Evolutionary conservation across 2,888 invertebrate genomes (phyloP).

Genomic region (Chironomus riparius): DNA sequence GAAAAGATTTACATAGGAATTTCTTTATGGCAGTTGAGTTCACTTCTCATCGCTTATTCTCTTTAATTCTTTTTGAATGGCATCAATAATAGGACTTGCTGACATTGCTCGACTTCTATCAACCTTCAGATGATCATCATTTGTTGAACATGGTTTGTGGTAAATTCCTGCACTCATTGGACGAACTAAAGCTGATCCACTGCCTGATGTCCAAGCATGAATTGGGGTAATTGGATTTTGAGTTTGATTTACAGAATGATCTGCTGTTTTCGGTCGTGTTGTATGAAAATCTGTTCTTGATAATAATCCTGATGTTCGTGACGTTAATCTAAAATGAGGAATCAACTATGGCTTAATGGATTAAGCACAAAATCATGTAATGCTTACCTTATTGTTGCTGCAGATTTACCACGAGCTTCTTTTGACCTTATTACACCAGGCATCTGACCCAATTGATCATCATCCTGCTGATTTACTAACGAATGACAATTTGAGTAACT

Average conservation of each 20-base stretch:
- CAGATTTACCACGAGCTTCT: constrained; percentile 41
- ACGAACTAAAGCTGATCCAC: constrained; percentile 35
- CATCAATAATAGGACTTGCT: constrained; percentile 72
- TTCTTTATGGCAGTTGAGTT: constrained; percentile 19
- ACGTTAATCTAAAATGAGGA: constrained; percentile 9
- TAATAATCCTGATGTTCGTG: constrained; percentile 14
- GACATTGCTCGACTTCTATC: constrained; percentile 57
- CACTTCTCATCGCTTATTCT: constrained; percentile 34
- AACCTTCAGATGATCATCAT: constrained; percentile 48
- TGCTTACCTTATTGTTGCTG: constrained; percentile 36
- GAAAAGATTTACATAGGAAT: background rate
- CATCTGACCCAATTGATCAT: constrained; percentile 31
- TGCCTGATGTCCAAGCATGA: constrained; percentile 42
- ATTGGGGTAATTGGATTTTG: constrained; percentile 42
- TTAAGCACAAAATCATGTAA: too few species aligned
- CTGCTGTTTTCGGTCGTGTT: constrained; percentile 40
- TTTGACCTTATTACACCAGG: constrained; percentile 30
- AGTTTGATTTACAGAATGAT: constrained; percentile 34
- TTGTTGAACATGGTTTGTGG: constrained; percentile 45
- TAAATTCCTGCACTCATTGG: constrained; percentile 59
- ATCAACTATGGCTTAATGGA: background rate
- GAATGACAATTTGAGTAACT: constrained; percentile 35
- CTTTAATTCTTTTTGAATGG: constrained; percentile 64
- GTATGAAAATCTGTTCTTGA: constrained; percentile 14
- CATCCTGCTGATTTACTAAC: constrained; percentile 30